Conservation (phyloP, 2,113 vertebrate species). For the Rhineura floridana region DNA sequence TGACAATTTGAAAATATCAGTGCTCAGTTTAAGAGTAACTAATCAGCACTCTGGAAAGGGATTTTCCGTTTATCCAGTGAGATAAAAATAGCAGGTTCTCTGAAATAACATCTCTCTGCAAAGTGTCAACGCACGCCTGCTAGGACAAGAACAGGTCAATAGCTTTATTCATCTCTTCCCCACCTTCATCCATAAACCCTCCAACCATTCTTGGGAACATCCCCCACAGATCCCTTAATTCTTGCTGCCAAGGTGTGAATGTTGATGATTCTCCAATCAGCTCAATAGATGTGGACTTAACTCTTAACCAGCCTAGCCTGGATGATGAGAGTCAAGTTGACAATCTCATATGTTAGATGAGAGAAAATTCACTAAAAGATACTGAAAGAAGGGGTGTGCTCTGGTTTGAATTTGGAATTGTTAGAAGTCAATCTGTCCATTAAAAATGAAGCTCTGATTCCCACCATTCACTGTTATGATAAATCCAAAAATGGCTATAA, state of each 20-base stretch:
- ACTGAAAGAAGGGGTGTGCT: not conserved
- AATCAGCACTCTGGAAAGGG: not conserved
- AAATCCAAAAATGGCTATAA: too few relatives aligned
- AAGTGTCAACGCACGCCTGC: not conserved
- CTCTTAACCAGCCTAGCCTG: not conserved
- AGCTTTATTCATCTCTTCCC: not conserved
- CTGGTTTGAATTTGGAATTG: too few relatives aligned
- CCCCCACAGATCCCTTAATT: not conserved
- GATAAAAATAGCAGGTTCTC: not conserved
- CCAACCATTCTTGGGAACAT: not conserved
- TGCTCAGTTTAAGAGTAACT: not conserved
- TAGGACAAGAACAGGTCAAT: not conserved
- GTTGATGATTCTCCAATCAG: not conserved
- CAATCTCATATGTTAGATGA: not conserved
- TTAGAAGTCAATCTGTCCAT: too few relatives aligned
- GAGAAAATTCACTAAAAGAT: not conserved
- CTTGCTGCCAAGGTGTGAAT: not conserved
- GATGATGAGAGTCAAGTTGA: conserved; percentile 1
- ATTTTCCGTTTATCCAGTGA: not conserved
- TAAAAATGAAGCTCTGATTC: too few relatives aligned
- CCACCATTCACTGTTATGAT: too few relatives aligned
- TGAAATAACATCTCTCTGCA: not conserved
- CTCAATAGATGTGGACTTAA: conserved; percentile 5
- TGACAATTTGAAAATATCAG: not conserved
- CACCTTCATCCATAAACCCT: not conserved